Evolutionary conservation across 2,888 invertebrate genomes (phyloP).

Genomic region (Drosophila demipolita): DNA sequence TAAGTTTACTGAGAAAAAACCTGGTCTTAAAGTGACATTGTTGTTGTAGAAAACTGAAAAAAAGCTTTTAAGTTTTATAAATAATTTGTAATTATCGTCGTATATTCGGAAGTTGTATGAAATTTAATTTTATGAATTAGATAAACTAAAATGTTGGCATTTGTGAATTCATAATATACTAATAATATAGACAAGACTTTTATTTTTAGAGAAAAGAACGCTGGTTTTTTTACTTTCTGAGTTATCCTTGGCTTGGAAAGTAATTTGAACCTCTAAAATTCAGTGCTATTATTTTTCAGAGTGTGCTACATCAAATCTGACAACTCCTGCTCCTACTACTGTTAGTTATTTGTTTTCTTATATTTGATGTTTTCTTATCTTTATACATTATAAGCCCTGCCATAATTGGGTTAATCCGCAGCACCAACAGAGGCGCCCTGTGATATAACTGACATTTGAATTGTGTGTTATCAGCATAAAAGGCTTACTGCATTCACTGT

Average conservation of each 20-base stretch:
- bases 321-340: background rate
- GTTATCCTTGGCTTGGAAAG: background rate
- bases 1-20: background rate
- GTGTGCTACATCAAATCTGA: background rate
- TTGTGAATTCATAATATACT: background rate
- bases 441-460: slow-evolving; percentile 40
- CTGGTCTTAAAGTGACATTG: no score
- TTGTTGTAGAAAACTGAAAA: background rate
- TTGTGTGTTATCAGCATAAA: slow-evolving; percentile 30
- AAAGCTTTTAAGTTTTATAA: background rate
- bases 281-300: background rate
- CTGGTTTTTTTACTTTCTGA: background rate
- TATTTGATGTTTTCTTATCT: background rate
- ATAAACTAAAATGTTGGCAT: background rate
- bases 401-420: slow-evolving; percentile 20
- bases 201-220: no score
- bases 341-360: background rate
- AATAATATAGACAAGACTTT: background rate
- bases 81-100: background rate
- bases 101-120: background rate
- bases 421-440: slow-evolving; percentile 18
- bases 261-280: background rate
- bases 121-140: background rate
- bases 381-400: slow-evolving; percentile 2
- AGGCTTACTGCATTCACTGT: slow-evolving; percentile 3